Percentiles rank a stretch among this genome's conserved stretches.
Conservation (phyloP, 30 jellyfish, hydroid and myxozoan species). For the Aurelia sp. region DNA sequence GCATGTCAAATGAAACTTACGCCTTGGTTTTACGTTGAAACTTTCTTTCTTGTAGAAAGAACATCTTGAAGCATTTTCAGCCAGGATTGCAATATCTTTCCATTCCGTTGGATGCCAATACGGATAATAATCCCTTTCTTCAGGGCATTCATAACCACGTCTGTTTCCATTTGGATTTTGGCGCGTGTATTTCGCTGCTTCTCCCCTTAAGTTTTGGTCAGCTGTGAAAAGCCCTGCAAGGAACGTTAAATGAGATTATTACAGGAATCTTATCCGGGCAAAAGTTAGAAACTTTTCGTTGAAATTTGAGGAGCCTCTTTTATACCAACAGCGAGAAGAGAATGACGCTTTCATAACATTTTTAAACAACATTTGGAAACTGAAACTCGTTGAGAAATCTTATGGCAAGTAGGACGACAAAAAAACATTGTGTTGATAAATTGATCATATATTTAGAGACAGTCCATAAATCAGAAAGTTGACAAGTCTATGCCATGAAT, state of each 20-base stretch:
- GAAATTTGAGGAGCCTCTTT: too few species aligned
- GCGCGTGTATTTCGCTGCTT: conserved; percentile 61
- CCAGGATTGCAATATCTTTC: conserved; percentile 88
- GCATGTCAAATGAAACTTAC: conserved; percentile 23
- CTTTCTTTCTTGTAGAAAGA: conserved; percentile 76
- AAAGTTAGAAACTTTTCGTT: too few species aligned
- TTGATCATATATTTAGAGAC: too few species aligned
- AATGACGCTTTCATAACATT: too few species aligned
- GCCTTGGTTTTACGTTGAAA: conserved; percentile 78
- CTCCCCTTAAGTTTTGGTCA: conserved; percentile 54
- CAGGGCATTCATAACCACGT: conserved; percentile 82
- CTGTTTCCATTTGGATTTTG: conserved; percentile 75
- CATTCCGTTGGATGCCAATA: conserved; percentile 82
- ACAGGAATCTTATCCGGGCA: too few species aligned
- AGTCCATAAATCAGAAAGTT: too few species aligned
- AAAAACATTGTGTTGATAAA: too few species aligned
- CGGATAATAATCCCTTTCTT: conserved; percentile 76
- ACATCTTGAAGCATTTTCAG: conserved; percentile 81
- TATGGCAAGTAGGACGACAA: too few species aligned
- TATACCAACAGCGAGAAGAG: too few species aligned
- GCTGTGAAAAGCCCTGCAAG: conserved; percentile 93
- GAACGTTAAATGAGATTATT: background rate
- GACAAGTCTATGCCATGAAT: too few species aligned
- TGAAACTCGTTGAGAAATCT: too few species aligned
- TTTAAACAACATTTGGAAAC: too few species aligned